A percentile compares a stretch with the other conserved stretches of the same genome.
Conservation (phyloP, 2,888 invertebrate genomes). For the Cordilura impudica region DNA sequence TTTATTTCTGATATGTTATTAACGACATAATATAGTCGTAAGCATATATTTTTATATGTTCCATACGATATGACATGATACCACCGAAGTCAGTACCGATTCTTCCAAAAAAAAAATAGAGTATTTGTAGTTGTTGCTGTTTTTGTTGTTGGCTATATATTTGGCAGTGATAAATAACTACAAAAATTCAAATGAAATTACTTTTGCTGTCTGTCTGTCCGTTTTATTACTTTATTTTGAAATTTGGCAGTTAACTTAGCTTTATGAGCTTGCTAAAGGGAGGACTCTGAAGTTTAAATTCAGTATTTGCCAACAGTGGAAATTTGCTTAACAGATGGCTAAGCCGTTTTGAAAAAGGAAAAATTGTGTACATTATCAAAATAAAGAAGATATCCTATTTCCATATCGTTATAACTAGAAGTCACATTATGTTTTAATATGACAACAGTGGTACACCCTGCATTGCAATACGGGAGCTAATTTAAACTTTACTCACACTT, state of each 20-base stretch:
- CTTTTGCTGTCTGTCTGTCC: not conserved
- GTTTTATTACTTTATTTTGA: not conserved
- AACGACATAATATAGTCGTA: constrained; percentile 46
- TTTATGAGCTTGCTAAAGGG: not conserved
- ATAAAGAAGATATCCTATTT: no score
- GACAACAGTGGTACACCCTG: no score
- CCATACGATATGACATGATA: constrained; percentile 1
- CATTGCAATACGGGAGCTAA: no score
- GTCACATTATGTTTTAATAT: no score
- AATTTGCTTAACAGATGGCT: no score
- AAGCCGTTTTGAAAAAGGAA: no score
- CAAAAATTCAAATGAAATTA: not conserved
- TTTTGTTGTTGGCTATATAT: not conserved
- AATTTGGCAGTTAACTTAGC: not conserved
- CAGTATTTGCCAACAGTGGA: not conserved
- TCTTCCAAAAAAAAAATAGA: not conserved
- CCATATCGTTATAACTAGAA: no score
- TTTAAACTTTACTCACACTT: no score
- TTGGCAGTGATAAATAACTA: not conserved
- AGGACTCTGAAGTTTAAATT: not conserved
- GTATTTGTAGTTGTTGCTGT: not conserved
- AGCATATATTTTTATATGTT: constrained; percentile 6
- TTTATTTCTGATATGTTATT: constrained; percentile 61
- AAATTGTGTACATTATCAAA: no score
- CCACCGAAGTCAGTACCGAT: not conserved